Percentiles rank a stretch among this genome's conserved stretches.
These are phyloP conservation scores for Phoenoteleia sp. DNA, from an alignment of 2,888 invertebrate genomes.

Conservation along the genomic window DNA sequence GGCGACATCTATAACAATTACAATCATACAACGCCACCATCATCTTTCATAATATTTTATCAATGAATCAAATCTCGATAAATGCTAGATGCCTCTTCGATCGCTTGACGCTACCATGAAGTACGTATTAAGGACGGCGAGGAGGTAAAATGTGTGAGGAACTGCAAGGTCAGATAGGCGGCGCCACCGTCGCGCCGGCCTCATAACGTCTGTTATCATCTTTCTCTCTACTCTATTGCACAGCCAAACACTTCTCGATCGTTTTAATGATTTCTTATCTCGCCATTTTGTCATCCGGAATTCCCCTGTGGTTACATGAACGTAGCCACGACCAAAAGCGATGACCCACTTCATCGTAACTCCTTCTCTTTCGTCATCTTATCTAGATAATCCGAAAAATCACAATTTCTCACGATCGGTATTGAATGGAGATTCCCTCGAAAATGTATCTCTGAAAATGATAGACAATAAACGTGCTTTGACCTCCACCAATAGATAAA, in stretches of 20 bases:
- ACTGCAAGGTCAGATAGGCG: slow-evolving; percentile 25
- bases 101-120: slow-evolving; percentile 14
- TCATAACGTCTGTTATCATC: slow-evolving; percentile 76
- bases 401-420: slow-evolving; percentile 63
- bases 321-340: slow-evolving; percentile 38
- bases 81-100: no score
- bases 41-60: no score
- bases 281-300: slow-evolving; percentile 52
- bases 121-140: slow-evolving; percentile 34
- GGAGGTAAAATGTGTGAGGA: slow-evolving; percentile 6
- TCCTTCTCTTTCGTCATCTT: not conserved
- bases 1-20: no score
- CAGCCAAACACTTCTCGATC: slow-evolving; percentile 86
- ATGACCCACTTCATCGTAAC: slow-evolving; percentile 2
- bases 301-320: slow-evolving; percentile 32
- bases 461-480: slow-evolving; percentile 60
- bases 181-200: slow-evolving; percentile 26
- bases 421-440: slow-evolving; percentile 65
- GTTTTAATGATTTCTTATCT: slow-evolving; percentile 77
- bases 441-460: slow-evolving; percentile 58
- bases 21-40: no score
- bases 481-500: slow-evolving; percentile 62
- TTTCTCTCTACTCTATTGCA: slow-evolving; percentile 84
- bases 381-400: slow-evolving; percentile 47
- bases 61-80: no score